Evolutionary conservation across 1,140 invertebrate genomes (phyloP).

Genomic region (Whitmania pigra): DNA sequence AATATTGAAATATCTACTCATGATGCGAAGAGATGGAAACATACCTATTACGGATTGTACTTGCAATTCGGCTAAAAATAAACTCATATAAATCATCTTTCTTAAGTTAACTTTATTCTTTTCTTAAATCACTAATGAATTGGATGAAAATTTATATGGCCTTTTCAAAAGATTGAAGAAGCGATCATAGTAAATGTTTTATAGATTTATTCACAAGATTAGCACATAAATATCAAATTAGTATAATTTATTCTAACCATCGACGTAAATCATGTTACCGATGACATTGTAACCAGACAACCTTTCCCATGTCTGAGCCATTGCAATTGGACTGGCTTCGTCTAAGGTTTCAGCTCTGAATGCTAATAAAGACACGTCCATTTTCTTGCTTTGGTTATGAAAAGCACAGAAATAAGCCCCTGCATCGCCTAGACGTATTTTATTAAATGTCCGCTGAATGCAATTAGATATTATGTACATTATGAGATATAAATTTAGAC

Average conservation of each 20-base stretch:
- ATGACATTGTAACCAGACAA: neutral
- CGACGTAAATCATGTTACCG: constrained; percentile 8
- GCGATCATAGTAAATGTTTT: too few species aligned
- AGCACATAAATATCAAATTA: too few species aligned
- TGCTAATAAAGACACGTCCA: neutral
- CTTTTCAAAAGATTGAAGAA: too few species aligned
- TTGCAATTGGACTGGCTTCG: neutral
- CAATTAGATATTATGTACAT: neutral
- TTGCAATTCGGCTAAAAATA: neutral
- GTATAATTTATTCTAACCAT: neutral
- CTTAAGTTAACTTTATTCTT: too few species aligned
- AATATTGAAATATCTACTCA: too few species aligned
- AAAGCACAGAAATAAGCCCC: constrained; percentile 11
- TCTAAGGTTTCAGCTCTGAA: neutral
- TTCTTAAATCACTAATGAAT: too few species aligned
- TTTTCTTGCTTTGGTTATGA: neutral
- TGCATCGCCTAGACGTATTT: neutral
- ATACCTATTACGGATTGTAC: too few species aligned
- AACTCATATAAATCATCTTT: neutral
- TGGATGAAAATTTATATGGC: too few species aligned
- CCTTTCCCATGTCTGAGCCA: constrained; percentile 4
- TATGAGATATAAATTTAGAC: neutral
- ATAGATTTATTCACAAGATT: too few species aligned
- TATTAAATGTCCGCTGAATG: neutral
- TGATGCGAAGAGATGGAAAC: too few species aligned